Conservation (phyloP, 2,113 vertebrate species). For the Oryzias celebensis region DNA sequence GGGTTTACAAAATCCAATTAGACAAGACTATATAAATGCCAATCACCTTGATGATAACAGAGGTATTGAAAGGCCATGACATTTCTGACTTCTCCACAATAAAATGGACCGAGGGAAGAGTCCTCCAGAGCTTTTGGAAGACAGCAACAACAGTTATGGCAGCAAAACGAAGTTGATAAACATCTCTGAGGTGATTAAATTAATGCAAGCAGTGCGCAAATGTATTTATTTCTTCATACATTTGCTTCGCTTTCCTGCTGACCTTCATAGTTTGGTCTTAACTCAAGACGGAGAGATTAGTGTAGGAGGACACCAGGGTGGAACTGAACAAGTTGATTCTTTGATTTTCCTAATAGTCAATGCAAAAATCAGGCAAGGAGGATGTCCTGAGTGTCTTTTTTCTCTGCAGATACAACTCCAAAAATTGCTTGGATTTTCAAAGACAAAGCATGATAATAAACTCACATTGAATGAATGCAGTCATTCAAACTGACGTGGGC, state of each 20-base stretch:
- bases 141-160: not conserved
- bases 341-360: constrained; percentile 23
- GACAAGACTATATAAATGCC: constrained; percentile 32
- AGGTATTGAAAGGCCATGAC: constrained; percentile 57
- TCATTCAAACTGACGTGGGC: not conserved
- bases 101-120: constrained; percentile 1
- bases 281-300: constrained; percentile 23
- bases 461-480: not conserved
- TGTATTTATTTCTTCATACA: not conserved
- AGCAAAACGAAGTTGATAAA: too few species aligned
- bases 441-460: too few species aligned
- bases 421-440: too few species aligned
- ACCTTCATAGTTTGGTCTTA: constrained; percentile 6
- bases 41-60: constrained; percentile 27
- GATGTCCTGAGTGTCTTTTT: too few species aligned
- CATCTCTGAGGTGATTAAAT: not conserved
- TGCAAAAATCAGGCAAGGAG: not conserved
- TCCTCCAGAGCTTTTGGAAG: constrained; percentile 18
- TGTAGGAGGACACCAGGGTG: constrained; percentile 55
- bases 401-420: too few species aligned
- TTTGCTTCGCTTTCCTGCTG: not conserved
- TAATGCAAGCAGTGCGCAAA: not conserved
- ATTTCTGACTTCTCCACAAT: constrained; percentile 47
- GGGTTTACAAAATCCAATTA: constrained; percentile 27
- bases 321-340: constrained; percentile 32